phyloP scores from a whole-genome alignment of 2,888 invertebrate genomes.

The Odontomyia ornata region DNA sequence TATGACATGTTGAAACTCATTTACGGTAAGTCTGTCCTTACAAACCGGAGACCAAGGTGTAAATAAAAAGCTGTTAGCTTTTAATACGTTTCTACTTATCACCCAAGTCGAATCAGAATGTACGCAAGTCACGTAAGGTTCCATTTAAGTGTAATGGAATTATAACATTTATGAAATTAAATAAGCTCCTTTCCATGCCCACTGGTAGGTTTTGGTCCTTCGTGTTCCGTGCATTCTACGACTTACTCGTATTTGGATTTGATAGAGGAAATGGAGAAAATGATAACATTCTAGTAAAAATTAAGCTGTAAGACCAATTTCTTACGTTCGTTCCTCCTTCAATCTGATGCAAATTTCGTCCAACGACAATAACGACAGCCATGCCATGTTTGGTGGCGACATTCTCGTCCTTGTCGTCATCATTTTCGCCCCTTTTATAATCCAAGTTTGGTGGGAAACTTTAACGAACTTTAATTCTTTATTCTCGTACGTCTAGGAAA shows the following conservation, averaged over 20 bases:
- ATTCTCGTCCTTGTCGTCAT: background rate
- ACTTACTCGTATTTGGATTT: too few species aligned
- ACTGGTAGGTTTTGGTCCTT: background rate
- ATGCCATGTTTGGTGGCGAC: conserved; percentile 8
- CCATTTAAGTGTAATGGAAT: conserved; percentile 40
- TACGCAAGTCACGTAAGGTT: conserved; percentile 33
- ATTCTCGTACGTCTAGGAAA: background rate
- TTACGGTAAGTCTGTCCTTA: too few species aligned
- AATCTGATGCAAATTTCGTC: conserved; percentile 31
- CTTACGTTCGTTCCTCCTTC: conserved; percentile 5
- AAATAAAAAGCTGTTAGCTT: conserved; percentile 40
- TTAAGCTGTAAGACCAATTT: conserved; percentile 29
- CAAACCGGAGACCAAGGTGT: conserved; percentile 25
- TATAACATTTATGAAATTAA: conserved; percentile 41
- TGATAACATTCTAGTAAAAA: conserved; percentile 7
- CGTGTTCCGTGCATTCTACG: too few species aligned
- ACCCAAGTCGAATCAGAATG: background rate
- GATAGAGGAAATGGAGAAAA: background rate
- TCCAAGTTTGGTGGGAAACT: conserved; percentile 3
- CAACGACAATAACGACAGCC: background rate
- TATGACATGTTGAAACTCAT: conserved; percentile 15
- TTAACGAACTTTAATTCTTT: conserved; percentile 32
- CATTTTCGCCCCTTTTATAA: background rate
- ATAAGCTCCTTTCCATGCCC: background rate
- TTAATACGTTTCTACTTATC: conserved; percentile 35